Conservation (phyloP, 2,888 invertebrate species). For the Junonia oenone region DNA sequence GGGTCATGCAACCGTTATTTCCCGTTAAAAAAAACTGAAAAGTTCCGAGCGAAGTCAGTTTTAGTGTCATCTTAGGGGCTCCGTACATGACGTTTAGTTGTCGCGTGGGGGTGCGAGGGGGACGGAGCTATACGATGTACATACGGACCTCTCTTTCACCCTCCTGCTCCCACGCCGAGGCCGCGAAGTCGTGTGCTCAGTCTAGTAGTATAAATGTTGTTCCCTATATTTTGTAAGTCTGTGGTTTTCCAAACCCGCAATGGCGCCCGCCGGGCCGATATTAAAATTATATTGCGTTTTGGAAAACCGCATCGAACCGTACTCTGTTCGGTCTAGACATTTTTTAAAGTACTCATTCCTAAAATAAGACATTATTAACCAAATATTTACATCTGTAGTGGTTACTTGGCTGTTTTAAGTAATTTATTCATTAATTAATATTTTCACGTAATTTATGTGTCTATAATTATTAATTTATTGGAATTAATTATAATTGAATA, state of each 20-base stretch:
- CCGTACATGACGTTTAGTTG: conserved; percentile 17
- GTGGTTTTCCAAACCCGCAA: conserved; percentile 49
- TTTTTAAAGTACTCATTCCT: conserved; percentile 74
- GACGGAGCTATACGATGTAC: background rate
- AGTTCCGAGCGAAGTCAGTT: conserved; percentile 31
- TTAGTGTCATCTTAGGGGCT: conserved; percentile 36
- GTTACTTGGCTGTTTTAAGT: conserved; percentile 77
- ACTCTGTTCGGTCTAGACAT: conserved; percentile 58
- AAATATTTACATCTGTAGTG: conserved; percentile 73
- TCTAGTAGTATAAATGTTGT: conserved; percentile 67
- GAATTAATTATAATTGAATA: conserved; percentile 72
- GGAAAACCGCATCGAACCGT: conserved; percentile 52
- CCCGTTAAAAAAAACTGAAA: conserved; percentile 25
- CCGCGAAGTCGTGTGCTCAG: background rate
- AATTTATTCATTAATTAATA: conserved; percentile 73
- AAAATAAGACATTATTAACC: conserved; percentile 73
- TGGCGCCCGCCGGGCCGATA: conserved; percentile 23
- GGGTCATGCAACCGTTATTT: conserved; percentile 17
- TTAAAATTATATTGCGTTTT: conserved; percentile 37
- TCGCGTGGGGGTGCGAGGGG: conserved; percentile 1
- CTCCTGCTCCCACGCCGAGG: background rate
- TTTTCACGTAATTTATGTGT: conserved; percentile 79
- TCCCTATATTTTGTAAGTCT: conserved; percentile 70
- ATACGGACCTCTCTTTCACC: background rate
- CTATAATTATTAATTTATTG: conserved; percentile 78